These are phyloP conservation scores for Holothuria scabra DNA, from an alignment of 53 echinoderm and acorn worm genomes.

Conservation along the genomic window DNA sequence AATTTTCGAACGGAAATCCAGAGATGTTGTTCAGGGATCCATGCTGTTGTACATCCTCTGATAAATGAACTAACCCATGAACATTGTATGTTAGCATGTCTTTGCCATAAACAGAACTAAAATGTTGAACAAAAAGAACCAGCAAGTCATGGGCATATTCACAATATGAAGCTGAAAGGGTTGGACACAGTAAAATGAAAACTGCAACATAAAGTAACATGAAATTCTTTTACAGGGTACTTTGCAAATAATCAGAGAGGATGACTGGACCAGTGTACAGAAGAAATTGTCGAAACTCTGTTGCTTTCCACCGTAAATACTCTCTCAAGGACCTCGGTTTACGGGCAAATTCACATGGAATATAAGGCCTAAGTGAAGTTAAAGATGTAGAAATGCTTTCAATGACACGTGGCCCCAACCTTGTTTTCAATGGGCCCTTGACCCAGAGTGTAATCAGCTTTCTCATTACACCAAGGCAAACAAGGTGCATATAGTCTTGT, in stretches of 20 bases:
- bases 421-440: slow-evolving; percentile 48
- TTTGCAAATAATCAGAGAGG: not conserved
- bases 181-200: slow-evolving; percentile 11
- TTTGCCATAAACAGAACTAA: slow-evolving; percentile 22
- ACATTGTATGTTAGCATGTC: slow-evolving; percentile 32
- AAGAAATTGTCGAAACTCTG: slow-evolving; percentile 54
- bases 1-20: slow-evolving; percentile 44
- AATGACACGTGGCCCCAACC: slow-evolving; percentile 6
- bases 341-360: slow-evolving; percentile 54
- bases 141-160: slow-evolving; percentile 31
- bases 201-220: slow-evolving; percentile 42
- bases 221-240: slow-evolving; percentile 35
- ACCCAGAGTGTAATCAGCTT: slow-evolving; percentile 16
- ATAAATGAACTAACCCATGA: slow-evolving; percentile 32
- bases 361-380: slow-evolving; percentile 15
- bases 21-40: slow-evolving; percentile 44
- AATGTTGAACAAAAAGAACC: slow-evolving; percentile 25
- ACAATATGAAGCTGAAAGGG: not conserved
- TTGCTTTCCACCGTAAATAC: slow-evolving; percentile 49
- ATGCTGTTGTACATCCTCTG: not conserved
- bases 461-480: slow-evolving; percentile 50
- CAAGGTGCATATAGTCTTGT: slow-evolving; percentile 47
- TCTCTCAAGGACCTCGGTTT: slow-evolving; percentile 43
- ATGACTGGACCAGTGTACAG: slow-evolving; percentile 61
- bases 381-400: slow-evolving; percentile 29